Base-by-base conservation (phyloP, 2,797 vertebrate species). In the Bradypodion ventrale region DNA sequence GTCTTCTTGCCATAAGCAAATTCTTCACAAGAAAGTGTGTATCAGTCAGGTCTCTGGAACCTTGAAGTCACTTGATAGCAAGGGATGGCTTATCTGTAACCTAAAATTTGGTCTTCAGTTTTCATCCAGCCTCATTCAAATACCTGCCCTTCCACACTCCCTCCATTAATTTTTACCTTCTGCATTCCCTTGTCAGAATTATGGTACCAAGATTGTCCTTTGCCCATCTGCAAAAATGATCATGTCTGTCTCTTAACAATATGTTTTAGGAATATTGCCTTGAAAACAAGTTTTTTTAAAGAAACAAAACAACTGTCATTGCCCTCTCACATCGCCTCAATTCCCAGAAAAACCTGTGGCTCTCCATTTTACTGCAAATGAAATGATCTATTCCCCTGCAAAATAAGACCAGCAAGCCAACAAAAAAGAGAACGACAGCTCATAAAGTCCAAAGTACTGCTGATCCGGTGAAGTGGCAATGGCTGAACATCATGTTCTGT, bases 371-470 rank as follows among this genome's bases (percentile, higher is more conserved):
- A 92, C 82, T 86, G 52, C 87, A 89, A 70, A 93, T 89, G 90
- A 94, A 94, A 95, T 44, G 85, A 87, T 92, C 94, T 91, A 91
- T 93, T 80, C 84, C 81, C 73, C 65, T 75, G 92, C 89, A 79
- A 78, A 63, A 49, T 25, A 93, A 59, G n/a, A 62, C 19, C 72
- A 29, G 15, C 52, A 60, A 72, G 70, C 63, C 40, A 56, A 78
- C 86, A 85, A 89, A 92, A n/a, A 92, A 91, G 82, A 90, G 89
- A 79, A 92, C 93, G 91, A 92, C 92, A 88, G 90, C 87, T 94
- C 91, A 90, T 95, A 94, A 94, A 95, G 86, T 92, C 90, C 83
- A 69, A 88, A 91, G 87, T 88, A 90, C 74, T 62, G 92, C 80
- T 94, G 92, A 80, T 94, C 92, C 90, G 83, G 74, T 87, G 68